Base-by-base conservation (phyloP, 92 coral and sea anemone species). In the Metridium senile region DNA sequence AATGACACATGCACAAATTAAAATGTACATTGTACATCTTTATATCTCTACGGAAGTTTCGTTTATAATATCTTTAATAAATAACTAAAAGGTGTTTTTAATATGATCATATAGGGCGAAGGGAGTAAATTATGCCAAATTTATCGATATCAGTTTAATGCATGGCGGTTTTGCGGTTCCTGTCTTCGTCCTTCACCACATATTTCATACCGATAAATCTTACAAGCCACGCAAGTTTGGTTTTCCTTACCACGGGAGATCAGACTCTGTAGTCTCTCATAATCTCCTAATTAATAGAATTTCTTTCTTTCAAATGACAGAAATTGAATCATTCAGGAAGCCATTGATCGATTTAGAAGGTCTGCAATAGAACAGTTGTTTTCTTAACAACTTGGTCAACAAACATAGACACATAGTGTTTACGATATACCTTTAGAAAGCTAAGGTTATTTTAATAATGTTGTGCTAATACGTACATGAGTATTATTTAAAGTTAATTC, bases 311-410 rank as follows among this genome's bases (percentile, higher is more conserved):
- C 26, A 22, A 30, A 31, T 72, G 76, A 72, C 76, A 72, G 66
- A 49, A 72, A 72, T 72, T 54, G 65, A 72, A 72, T 54, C 26
- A 66, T 63, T 59, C 81, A 76, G 81, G 81, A 76, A 76, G 51
- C 61, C 52, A 58, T 31, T 53, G 27, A 66, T 10, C 66, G 74
- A 64, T 30, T 62, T 62, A 51, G 49, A 76, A 66, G 64, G 74
- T 30, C 66, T 33, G 31, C 65, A 72, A 72, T 46, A 16, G 76
- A 72, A 72, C 65, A 56, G 61, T 72, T 72, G 76, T 72, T 72
- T 72, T 72, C 66, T 72, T 72, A 54, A 72, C 33, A 33, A 72
- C 28, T 72, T 72, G 64, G 52, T 52, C 76, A 72, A 72, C 76
- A 72, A 72, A 30, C 52, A 31, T n/a, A 31, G 64, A 53, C 51